These are phyloP conservation scores for Seriola rivoliana DNA, from an alignment of 2,113 vertebrate species.

Conservation along the genomic window DNA sequence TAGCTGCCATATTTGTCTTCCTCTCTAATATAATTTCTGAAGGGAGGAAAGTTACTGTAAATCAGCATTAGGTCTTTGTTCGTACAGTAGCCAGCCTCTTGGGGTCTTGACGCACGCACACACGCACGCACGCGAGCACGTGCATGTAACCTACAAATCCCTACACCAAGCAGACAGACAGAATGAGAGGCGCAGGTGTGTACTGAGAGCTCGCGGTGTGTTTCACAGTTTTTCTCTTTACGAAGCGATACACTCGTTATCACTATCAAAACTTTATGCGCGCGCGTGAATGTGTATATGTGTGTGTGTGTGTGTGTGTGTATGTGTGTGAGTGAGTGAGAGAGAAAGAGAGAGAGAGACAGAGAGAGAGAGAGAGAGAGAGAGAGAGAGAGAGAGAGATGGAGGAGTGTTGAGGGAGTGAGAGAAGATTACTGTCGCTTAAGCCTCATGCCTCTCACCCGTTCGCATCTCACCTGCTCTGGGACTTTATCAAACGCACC, in stretches of 20 bases:
- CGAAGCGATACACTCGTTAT: neutral
- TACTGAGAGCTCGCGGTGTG: neutral
- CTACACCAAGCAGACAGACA: neutral
- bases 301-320: neutral
- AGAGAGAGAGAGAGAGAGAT: conserved; percentile 23
- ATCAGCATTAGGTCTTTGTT: neutral
- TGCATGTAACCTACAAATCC: neutral
- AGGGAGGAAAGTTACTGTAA: neutral
- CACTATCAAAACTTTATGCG: conserved; percentile 34
- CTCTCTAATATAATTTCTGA: neutral
- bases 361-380: conserved; percentile 18
- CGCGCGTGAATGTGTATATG: neutral
- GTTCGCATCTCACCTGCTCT: conserved; percentile 56
- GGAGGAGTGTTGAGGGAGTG: conserved; percentile 5
- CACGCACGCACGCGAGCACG: neutral
- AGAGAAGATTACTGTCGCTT: conserved; percentile 59
- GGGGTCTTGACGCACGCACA: neutral
- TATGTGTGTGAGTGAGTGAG: neutral
- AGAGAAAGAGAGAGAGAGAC: neutral
- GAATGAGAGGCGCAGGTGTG: conserved; percentile 48
- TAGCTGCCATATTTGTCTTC: too few relatives aligned
- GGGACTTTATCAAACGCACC: conserved; percentile 15
- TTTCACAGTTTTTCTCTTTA: neutral
- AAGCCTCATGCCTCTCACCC: conserved; percentile 41
- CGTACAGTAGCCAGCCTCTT: neutral